These are phyloP conservation scores for Phoebastria nigripes DNA, from an alignment of 2,797 vertebrate species.

Conservation along the genomic window DNA sequence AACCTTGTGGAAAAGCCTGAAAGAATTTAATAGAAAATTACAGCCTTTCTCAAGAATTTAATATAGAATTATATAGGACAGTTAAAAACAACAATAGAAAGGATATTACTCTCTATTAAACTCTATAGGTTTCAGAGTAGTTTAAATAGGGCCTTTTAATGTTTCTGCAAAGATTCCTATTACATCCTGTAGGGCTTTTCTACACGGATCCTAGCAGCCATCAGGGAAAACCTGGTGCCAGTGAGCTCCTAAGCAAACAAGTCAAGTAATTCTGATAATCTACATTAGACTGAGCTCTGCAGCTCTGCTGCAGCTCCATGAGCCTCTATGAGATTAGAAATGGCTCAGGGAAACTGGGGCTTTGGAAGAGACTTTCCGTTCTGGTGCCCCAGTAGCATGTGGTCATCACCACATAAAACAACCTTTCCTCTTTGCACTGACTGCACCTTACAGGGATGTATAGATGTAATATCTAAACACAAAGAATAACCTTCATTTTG, in stretches of 20 bases:
- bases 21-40: conserved; percentile 66
- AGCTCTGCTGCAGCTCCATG: neutral
- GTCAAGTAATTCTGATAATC: conserved; percentile 28
- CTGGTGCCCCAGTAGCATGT: neutral
- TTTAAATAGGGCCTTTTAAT: conserved; percentile 37
- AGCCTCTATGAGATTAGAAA: neutral
- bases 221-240: conserved; percentile 52
- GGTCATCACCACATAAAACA: neutral
- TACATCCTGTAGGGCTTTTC: conserved; percentile 57
- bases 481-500: neutral
- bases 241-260: conserved; percentile 36
- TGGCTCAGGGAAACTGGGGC: neutral
- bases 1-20: conserved; percentile 36
- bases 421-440: neutral
- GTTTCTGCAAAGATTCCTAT: conserved; percentile 47
- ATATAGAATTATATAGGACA: conserved; percentile 63
- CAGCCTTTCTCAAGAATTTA: conserved; percentile 65
- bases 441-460: neutral
- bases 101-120: conserved; percentile 65
- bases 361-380: neutral
- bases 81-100: conserved; percentile 64
- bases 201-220: neutral
- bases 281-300: neutral
- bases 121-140: conserved; percentile 26
- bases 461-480: neutral